Evolutionary conservation across 1,140 invertebrate genomes (phyloP).

Genomic region (Zaprionus tsacasi): DNA sequence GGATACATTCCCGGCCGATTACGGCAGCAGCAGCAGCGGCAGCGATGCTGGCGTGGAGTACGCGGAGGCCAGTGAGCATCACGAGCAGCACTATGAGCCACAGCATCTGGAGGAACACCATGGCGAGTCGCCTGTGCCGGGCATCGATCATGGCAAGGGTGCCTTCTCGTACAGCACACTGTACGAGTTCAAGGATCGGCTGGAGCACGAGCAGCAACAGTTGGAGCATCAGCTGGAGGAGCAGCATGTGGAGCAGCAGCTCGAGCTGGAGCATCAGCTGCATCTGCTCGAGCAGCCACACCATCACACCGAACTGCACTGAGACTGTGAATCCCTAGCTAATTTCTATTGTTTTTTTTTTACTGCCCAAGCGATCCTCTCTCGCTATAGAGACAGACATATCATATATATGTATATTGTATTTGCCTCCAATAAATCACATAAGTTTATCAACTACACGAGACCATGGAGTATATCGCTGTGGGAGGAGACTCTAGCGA

Average conservation of each 20-base stretch:
- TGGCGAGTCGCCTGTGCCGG: constrained; percentile 64
- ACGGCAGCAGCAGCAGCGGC: constrained; percentile 35
- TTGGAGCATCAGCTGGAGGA: constrained; percentile 60
- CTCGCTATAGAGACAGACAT: neutral
- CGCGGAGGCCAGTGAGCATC: constrained; percentile 66
- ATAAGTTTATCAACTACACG: constrained; percentile 25
- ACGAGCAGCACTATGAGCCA: constrained; percentile 53
- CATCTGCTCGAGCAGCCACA: constrained; percentile 31
- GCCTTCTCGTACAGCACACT: constrained; percentile 79
- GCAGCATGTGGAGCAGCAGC: constrained; percentile 57
- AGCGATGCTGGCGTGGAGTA: constrained; percentile 63
- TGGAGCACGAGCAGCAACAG: constrained; percentile 63
- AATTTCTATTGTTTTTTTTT: constrained; percentile 1
- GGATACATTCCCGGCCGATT: constrained; percentile 66
- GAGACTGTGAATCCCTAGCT: constrained; percentile 26
- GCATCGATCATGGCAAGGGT: constrained; percentile 79
- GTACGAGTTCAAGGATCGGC: constrained; percentile 76
- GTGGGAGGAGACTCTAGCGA: no score
- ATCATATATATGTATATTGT: constrained; percentile 23
- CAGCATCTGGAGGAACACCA: constrained; percentile 17
- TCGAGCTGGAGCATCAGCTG: constrained; percentile 46
- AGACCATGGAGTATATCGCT: neutral
- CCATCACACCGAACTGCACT: constrained; percentile 26
- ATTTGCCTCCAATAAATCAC: constrained; percentile 31
- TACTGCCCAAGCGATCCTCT: constrained; percentile 18